phyloP scores from a whole-genome alignment of 2,113 vertebrate species.

The Zosterops lateralis region DNA sequence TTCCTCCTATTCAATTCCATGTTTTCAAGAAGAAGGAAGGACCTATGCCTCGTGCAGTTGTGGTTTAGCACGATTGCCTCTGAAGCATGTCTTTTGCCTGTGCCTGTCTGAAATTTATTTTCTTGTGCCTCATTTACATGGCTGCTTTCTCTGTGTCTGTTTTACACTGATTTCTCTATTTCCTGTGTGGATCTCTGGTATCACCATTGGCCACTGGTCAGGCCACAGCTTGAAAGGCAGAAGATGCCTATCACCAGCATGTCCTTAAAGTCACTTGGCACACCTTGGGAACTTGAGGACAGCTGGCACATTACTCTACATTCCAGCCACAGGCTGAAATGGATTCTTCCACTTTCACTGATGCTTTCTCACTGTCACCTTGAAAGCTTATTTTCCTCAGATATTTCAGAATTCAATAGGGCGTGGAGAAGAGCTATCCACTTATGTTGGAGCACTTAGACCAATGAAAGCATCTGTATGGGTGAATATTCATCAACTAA shows the following conservation, averaged over 20 bases:
- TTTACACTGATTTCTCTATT: background rate
- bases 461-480: constrained; percentile 39
- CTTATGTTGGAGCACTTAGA: constrained; percentile 25
- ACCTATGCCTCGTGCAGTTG: background rate
- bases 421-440: background rate
- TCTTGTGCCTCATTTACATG: background rate
- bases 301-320: background rate
- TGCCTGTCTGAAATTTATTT: background rate
- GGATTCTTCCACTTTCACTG: background rate
- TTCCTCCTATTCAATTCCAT: background rate
- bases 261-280: background rate
- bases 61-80: background rate
- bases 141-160: background rate
- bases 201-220: background rate
- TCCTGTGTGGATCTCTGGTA: background rate
- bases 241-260: background rate
- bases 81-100: background rate
- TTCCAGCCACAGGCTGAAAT: background rate
- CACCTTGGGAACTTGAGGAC: background rate
- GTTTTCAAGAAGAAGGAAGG: background rate
- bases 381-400: background rate
- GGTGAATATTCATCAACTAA: constrained; percentile 50
- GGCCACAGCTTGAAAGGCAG: background rate
- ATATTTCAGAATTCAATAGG: constrained; percentile 4
- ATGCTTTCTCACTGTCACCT: constrained; percentile 9